phyloP scores from a whole-genome alignment of 2,113 vertebrate species.

The Copsychus sechellarum region DNA sequence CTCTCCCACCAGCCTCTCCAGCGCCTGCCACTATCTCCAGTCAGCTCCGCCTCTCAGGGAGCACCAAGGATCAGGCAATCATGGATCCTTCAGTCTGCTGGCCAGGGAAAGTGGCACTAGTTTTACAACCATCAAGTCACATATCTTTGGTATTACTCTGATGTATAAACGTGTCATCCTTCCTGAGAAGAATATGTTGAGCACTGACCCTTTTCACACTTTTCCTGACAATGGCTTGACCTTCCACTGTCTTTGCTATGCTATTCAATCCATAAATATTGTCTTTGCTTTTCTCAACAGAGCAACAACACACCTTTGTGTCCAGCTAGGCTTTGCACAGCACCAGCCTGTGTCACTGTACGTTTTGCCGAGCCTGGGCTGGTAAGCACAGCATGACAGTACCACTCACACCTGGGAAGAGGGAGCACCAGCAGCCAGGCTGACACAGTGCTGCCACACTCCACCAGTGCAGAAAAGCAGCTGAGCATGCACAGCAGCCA shows the following conservation, averaged over 20 bases:
- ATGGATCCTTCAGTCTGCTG: not conserved
- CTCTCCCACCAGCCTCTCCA: not conserved
- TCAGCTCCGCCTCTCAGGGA: not conserved
- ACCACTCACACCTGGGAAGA: accelerated
- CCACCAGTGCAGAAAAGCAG: not conserved
- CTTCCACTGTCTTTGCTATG: not conserved
- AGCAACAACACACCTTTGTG: not conserved
- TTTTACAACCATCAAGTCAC: not conserved
- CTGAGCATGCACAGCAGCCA: not conserved
- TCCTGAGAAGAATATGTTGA: not conserved
- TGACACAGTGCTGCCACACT: not conserved
- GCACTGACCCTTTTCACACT: not conserved
- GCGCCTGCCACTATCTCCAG: not conserved
- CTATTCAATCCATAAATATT: not conserved
- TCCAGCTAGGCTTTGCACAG: not conserved
- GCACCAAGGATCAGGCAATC: not conserved
- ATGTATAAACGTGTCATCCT: not conserved
- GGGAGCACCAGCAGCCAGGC: not conserved
- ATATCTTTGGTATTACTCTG: not conserved
- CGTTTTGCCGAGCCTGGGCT: not conserved
- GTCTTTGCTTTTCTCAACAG: not conserved
- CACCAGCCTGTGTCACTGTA: not conserved
- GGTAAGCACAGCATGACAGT: accelerated
- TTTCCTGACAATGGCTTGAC: not conserved
- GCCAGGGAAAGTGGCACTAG: not conserved